Conservation (phyloP, 1,140 invertebrate genomes). For the Platorchestia sp. region DNA sequence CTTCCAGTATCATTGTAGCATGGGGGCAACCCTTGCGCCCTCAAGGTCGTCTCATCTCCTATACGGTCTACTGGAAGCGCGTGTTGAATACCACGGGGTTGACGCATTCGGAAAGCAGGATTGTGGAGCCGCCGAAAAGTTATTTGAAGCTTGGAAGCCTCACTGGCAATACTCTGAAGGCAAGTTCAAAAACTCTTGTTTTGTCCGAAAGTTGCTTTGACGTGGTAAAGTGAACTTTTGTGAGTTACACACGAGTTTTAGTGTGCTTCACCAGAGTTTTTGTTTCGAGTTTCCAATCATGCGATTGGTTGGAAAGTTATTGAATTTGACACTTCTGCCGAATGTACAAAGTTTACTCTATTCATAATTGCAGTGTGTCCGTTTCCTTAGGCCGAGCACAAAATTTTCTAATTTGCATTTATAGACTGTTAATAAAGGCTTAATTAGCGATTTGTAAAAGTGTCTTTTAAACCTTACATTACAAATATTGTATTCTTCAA, state of each 20-base stretch:
- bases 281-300: neutral
- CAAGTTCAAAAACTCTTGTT: neutral
- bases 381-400: no score
- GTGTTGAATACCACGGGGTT: neutral
- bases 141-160: neutral
- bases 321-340: no score
- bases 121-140: neutral
- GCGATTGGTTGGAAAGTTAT: neutral
- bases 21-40: slow-evolving; percentile 32
- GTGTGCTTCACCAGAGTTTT: neutral
- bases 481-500: no score
- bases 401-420: no score
- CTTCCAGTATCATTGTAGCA: slow-evolving; percentile 9
- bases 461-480: no score
- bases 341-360: no score
- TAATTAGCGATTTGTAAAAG: no score
- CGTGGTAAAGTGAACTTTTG: neutral
- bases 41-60: slow-evolving; percentile 16
- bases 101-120: neutral
- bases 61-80: slow-evolving; percentile 48
- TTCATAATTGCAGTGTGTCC: no score
- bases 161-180: neutral
- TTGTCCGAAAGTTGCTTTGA: neutral
- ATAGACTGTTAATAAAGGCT: no score
- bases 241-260: no score